These are phyloP conservation scores for Ardeotis arabs DNA, from an alignment of 2,113 vertebrate species.

Conservation along the genomic window DNA sequence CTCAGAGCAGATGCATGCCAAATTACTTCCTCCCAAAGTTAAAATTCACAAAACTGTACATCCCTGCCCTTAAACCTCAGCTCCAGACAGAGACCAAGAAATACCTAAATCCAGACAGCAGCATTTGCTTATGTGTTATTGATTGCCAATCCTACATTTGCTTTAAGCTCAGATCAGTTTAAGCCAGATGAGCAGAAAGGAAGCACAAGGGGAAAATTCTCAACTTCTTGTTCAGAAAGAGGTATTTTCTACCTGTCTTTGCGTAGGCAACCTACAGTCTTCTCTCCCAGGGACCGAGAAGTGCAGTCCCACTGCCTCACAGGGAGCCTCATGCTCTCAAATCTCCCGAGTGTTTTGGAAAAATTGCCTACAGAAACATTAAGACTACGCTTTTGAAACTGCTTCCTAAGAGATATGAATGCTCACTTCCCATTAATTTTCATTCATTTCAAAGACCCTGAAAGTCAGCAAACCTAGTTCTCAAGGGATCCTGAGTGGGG, in stretches of 20 bases:
- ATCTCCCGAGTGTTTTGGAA: background rate
- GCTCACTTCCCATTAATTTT: background rate
- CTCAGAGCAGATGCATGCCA: rapidly evolving
- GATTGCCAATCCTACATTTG: background rate
- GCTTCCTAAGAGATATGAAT: background rate
- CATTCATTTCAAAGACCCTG: background rate
- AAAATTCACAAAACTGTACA: background rate
- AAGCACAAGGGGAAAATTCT: background rate
- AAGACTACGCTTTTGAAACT: background rate
- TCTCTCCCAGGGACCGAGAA: background rate
- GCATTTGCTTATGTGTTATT: background rate
- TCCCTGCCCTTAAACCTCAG: background rate
- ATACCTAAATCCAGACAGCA: background rate
- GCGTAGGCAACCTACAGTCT: background rate
- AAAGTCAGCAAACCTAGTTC: background rate
- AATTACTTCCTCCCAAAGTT: background rate
- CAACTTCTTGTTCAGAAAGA: background rate
- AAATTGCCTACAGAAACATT: background rate
- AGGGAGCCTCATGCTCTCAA: background rate
- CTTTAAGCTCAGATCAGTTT: background rate
- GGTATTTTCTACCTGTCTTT: background rate
- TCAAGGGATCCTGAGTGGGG: background rate
- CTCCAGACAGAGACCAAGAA: background rate
- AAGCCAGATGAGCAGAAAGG: background rate
- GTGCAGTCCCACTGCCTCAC: background rate